These are phyloP conservation scores for Laticauda laticaudata DNA, from an alignment of 2,113 vertebrate species.

Conservation along the genomic window DNA sequence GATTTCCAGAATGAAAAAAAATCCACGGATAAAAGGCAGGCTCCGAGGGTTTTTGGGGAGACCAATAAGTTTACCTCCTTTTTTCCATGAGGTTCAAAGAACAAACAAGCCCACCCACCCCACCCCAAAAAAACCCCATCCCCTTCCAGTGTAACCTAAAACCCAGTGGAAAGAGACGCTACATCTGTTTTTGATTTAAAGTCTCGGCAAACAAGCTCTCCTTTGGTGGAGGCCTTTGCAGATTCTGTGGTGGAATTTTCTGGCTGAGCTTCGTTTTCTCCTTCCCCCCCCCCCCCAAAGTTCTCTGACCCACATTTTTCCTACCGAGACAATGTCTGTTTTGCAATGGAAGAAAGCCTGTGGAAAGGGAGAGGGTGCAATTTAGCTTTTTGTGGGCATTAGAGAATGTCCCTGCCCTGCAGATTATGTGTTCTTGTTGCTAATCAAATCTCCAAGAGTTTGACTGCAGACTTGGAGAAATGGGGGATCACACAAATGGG, in stretches of 20 bases:
- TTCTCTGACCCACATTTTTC: slow-evolving; percentile 26
- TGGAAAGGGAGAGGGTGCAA: neutral
- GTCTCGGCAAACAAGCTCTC: slow-evolving; percentile 18
- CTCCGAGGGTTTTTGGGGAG: neutral
- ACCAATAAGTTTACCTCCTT: neutral
- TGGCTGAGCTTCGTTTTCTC: neutral
- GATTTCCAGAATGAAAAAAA: neutral
- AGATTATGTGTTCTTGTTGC: neutral
- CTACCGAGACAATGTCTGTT: slow-evolving; percentile 39
- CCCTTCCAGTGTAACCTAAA: slow-evolving; percentile 35
- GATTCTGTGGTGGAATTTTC: slow-evolving; percentile 24
- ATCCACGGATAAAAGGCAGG: neutral
- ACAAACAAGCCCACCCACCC: neutral
- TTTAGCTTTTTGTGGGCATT: neutral
- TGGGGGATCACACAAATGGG: neutral
- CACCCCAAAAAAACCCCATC: neutral
- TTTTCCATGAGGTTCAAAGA: neutral
- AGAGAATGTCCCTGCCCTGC: neutral
- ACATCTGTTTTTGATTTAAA: slow-evolving; percentile 39
- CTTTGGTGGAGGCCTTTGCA: slow-evolving; percentile 9
- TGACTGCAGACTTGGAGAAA: neutral
- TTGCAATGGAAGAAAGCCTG: neutral
- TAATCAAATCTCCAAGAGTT: neutral
- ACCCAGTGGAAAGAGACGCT: slow-evolving; percentile 28
- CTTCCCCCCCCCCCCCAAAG: neutral